Conservation (phyloP, 2,113 vertebrate species). For the Thomomys bottae region DNA sequence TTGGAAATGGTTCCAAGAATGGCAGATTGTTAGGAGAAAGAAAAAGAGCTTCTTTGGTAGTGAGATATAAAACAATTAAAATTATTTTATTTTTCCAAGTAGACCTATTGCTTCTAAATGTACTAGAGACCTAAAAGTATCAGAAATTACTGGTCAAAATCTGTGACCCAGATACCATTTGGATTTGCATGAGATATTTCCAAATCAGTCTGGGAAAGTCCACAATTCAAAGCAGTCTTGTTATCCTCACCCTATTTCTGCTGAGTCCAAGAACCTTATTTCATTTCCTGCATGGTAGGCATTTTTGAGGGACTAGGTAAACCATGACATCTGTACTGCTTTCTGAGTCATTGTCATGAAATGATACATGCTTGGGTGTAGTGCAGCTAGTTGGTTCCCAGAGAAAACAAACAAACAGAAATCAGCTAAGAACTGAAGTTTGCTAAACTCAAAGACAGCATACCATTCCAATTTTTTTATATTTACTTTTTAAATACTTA, state of each 20-base stretch:
- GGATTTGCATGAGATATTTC: constrained; percentile 84
- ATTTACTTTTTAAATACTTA: constrained; percentile 52
- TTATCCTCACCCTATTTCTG: constrained; percentile 84
- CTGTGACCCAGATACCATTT: constrained; percentile 84
- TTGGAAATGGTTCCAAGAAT: constrained; percentile 53
- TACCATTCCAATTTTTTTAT: constrained; percentile 14
- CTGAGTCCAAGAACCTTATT: constrained; percentile 81
- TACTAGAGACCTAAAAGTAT: constrained; percentile 71
- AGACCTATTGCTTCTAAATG: constrained; percentile 59
- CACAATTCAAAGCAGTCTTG: constrained; percentile 84
- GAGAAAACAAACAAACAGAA: constrained; percentile 79
- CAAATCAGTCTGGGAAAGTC: constrained; percentile 81
- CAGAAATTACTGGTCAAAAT: constrained; percentile 78
- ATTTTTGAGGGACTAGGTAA: constrained; percentile 85
- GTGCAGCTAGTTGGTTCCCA: constrained; percentile 74
- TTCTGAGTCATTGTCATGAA: constrained; percentile 84
- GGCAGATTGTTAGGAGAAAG: constrained; percentile 40
- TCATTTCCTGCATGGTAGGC: constrained; percentile 88
- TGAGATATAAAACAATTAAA: constrained; percentile 42
- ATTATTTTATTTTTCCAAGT: constrained; percentile 66
- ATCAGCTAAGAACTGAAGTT: constrained; percentile 56
- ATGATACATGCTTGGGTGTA: constrained; percentile 77
- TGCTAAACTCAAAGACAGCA: constrained; percentile 59
- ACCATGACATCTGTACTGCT: constrained; percentile 82
- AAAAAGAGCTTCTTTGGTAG: constrained; percentile 15